Conservation (phyloP, 2,888 invertebrate species). For the Balanococcus diminutus region DNA sequence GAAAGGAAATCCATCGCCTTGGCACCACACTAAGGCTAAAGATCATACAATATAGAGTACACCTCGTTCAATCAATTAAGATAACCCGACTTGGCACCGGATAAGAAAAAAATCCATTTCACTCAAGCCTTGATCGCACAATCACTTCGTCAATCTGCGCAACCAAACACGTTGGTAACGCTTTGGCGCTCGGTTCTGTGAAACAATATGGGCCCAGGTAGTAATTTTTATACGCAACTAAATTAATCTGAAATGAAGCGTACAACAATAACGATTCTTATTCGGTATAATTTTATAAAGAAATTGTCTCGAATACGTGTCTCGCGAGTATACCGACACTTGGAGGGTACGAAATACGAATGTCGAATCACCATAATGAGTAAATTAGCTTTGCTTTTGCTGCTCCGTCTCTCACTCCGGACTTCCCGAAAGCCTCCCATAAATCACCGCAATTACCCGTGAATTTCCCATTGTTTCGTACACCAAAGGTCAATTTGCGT, state of each 20-base stretch:
- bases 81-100: neutral
- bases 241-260: constrained; percentile 35
- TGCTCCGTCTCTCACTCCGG: neutral
- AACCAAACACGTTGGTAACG: neutral
- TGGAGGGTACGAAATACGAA: neutral
- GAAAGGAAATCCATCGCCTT: neutral
- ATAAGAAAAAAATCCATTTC: neutral
- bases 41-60: neutral
- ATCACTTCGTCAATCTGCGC: neutral
- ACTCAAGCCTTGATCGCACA: neutral
- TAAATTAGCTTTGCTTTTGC: constrained; percentile 36
- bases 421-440: constrained; percentile 27
- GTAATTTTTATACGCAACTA: neutral
- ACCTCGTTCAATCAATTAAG: neutral
- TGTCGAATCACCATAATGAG: constrained; percentile 2
- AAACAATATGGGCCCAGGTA: neutral
- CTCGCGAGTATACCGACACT: neutral
- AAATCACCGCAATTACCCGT: constrained; percentile 18
- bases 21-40: neutral
- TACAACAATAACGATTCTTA: neutral
- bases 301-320: constrained; percentile 20
- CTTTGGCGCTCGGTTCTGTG: neutral
- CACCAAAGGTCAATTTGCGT: constrained; percentile 33
- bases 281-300: constrained; percentile 36
- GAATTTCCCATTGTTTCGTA: constrained; percentile 37